These are phyloP conservation scores for Conistra vaccinii DNA, from an alignment of 2,888 invertebrate genomes.

Conservation along the genomic window DNA sequence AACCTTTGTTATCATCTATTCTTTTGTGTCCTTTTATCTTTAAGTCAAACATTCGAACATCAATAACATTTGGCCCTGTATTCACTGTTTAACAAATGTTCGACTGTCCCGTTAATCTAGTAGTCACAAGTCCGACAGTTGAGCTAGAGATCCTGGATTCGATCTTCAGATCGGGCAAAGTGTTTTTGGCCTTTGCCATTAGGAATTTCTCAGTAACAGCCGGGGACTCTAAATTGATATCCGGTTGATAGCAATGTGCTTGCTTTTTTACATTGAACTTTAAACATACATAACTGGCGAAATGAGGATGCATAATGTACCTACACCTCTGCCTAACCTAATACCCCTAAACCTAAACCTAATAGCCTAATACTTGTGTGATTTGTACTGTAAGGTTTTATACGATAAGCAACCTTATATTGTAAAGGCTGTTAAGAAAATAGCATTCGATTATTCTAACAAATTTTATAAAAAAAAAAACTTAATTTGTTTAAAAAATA, in stretches of 20 bases:
- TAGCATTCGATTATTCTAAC: no score
- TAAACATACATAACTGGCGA: not conserved
- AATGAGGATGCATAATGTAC: not conserved
- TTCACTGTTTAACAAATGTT: not conserved
- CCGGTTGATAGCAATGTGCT: not conserved
- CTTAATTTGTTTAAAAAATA: no score
- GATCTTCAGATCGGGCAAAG: no score
- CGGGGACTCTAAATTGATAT: not conserved
- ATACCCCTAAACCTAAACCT: no score
- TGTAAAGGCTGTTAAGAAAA: no score
- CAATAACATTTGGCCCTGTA: not conserved
- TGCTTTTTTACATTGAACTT: no score
- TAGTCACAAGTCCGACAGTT: not conserved
- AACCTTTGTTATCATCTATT: slow-evolving; percentile 12
- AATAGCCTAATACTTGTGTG: no score
- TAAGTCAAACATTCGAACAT: slow-evolving; percentile 27
- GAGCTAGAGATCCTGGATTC: not conserved
- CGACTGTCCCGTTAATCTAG: not conserved
- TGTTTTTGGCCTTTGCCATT: not conserved
- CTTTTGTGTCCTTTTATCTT: slow-evolving; percentile 31
- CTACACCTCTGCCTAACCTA: no score
- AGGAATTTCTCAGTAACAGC: not conserved
- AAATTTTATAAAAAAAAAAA: no score
- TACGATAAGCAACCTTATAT: no score
- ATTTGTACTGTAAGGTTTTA: no score